phyloP scores from a whole-genome alignment of 2,113 vertebrate genomes.

The Misgurnus mizolepis region DNA sequence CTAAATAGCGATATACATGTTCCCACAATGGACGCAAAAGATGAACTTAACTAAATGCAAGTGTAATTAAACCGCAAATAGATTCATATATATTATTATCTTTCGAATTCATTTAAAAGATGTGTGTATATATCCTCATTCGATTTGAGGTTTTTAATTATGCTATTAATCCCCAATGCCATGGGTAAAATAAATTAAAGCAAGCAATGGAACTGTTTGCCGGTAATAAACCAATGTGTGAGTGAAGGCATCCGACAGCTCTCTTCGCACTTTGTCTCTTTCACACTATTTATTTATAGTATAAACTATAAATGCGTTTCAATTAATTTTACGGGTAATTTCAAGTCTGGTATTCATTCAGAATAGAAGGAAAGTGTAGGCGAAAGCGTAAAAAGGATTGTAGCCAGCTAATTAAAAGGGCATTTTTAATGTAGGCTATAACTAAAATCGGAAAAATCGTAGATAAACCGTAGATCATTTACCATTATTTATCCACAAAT shows the following conservation, averaged over 20 bases:
- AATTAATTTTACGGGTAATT: not conserved
- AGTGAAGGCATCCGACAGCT: no score
- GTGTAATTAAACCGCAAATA: not conserved
- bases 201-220: not conserved
- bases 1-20: not conserved
- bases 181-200: no score
- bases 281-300: not conserved
- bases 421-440: no score
- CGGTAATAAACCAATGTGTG: no score
- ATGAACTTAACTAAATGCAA: not conserved
- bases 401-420: no score
- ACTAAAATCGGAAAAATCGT: no score
- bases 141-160: conserved; percentile 62
- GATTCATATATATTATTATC: not conserved
- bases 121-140: not conserved
- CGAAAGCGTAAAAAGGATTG: no score
- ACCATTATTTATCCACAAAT: no score
- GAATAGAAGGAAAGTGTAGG: no score
- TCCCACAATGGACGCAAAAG: not conserved
- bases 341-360: no score
- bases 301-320: not conserved
- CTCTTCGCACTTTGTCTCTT: not conserved
- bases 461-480: no score
- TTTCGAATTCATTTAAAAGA: not conserved
- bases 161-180: conserved; percentile 40